Evolutionary conservation across 2,113 vertebrate species (phyloP), one percentile per base, ranked within the genome.

Genomic region (Leptosomus discolor): DNA sequence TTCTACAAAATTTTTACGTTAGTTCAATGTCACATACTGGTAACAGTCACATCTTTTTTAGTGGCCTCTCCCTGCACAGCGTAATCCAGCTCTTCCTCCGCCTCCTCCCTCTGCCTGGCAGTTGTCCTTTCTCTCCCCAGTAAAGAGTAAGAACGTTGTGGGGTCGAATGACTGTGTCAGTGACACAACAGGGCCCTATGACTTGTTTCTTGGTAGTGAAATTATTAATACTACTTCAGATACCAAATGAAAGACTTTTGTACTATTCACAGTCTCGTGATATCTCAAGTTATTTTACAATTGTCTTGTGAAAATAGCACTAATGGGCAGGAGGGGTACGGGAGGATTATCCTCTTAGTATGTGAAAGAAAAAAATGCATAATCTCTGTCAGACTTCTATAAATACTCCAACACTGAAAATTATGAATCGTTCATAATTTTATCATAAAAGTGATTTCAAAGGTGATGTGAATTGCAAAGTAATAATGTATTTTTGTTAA

Each of bases 111-210:
- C 50, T 73, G 29, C 30, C 5, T 17, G 34, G 21, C 30, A 60
- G 14, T 24, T 3, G 2, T 13, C 37, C 19, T 60, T 75, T 54
- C 60, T 61, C 39, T 67, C 37, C 15, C 11, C 36, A 75, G 63
- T 1, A 29, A 92, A 76, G 26, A 14, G 6, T 6, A 58, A 23
- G n/a, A 43, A 14, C 1, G 0, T 51, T 57, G 23, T 2, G 12
- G 23, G 32, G 34, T 51, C 56, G 75, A 56, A 57, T 29, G 23
- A 23, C 22, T 7, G 36, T 29, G 43, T 9, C 64, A 43, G 6
- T 7, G 34, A 45, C 82, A 65, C 30, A 2, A 6, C 7, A 73
- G 36, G 58, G 17, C 16, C 27, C 24, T 36, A 11, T 8, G 46
- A 12, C 41, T 84, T n/a, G 5, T 64, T 76, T 48, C 50, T 53